Conservation (phyloP, 2,888 invertebrate species). For the Mystacides longicornis region DNA sequence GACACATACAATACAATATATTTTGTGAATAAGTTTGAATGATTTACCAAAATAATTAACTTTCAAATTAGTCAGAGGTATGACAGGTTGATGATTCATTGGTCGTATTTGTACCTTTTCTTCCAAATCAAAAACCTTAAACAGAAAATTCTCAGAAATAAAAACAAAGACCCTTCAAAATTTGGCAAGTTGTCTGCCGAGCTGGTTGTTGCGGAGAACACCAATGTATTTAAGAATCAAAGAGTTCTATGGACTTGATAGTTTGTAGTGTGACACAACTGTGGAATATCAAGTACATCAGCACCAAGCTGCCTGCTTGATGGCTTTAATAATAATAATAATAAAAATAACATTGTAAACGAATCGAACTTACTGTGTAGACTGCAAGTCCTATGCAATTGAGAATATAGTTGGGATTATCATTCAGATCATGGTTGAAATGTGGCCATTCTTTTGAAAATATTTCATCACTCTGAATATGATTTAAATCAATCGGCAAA, state of each 20-base stretch:
- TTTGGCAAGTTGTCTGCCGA: too few relatives aligned
- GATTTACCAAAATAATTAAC: slow-evolving; percentile 59
- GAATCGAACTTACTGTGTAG: slow-evolving; percentile 74
- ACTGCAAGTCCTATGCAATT: slow-evolving; percentile 69
- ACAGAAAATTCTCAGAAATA: too few relatives aligned
- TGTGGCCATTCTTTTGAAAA: slow-evolving; percentile 55
- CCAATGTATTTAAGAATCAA: too few relatives aligned
- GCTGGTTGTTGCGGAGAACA: too few relatives aligned
- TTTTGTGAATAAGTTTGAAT: slow-evolving; percentile 1
- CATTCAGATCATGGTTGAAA: slow-evolving; percentile 58
- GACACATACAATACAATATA: neutral
- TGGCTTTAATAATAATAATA: too few relatives aligned
- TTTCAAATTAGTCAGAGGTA: slow-evolving; percentile 62
- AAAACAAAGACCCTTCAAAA: too few relatives aligned
- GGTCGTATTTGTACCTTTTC: slow-evolving; percentile 41
- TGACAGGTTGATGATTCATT: slow-evolving; percentile 54
- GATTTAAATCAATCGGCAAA: slow-evolving; percentile 52
- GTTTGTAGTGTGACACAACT: too few relatives aligned
- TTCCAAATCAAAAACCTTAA: slow-evolving; percentile 41
- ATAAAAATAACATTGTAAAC: too few relatives aligned
- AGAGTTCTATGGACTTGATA: too few relatives aligned
- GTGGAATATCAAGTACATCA: too few relatives aligned
- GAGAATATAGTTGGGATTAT: slow-evolving; percentile 60
- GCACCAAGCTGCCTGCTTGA: too few relatives aligned
- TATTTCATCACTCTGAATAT: slow-evolving; percentile 47